A percentile compares a stretch with the other conserved stretches of the same genome.
phyloP scores from a whole-genome alignment of 2,797 vertebrate genomes.

The Pseudotriccus pelzelni region DNA sequence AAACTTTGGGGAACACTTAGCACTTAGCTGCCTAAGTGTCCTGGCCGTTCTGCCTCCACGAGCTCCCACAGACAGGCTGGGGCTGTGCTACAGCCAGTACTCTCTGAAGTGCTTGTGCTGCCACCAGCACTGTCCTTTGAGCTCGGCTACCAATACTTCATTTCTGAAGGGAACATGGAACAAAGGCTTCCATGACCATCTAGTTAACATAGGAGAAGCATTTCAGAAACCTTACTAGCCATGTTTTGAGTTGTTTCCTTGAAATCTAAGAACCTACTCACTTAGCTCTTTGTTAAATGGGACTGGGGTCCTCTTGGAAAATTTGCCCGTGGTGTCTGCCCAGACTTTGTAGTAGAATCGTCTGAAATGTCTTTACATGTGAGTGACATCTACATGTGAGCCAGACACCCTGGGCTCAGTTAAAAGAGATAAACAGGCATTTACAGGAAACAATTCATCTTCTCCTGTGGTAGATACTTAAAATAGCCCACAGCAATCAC shows the following conservation, averaged over 20 bases:
- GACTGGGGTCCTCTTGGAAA: neutral
- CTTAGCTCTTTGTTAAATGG: neutral
- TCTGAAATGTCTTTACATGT: slow-evolving; percentile 7
- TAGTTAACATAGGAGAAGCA: neutral
- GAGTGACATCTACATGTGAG: slow-evolving; percentile 47
- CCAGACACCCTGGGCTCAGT: slow-evolving; percentile 33
- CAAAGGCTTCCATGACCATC: neutral
- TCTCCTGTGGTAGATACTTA: slow-evolving; percentile 16
- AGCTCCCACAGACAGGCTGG: neutral
- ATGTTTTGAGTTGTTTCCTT: neutral
- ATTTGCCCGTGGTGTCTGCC: neutral
- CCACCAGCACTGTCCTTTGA: neutral
- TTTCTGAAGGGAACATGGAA: neutral
- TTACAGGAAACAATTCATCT: slow-evolving; percentile 63
- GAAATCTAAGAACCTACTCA: neutral
- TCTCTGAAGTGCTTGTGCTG: neutral
- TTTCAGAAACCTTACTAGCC: neutral
- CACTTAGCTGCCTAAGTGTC: neutral
- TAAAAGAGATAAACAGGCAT: slow-evolving; percentile 44
- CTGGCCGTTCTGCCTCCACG: neutral
- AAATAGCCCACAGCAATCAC: slow-evolving; percentile 44
- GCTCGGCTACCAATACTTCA: neutral
- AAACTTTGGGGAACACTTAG: neutral
- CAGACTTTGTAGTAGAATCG: neutral
- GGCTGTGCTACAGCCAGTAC: rapidly evolving